phyloP scores from a whole-genome alignment of 2,797 vertebrate species.

The Valencia hispanica region DNA sequence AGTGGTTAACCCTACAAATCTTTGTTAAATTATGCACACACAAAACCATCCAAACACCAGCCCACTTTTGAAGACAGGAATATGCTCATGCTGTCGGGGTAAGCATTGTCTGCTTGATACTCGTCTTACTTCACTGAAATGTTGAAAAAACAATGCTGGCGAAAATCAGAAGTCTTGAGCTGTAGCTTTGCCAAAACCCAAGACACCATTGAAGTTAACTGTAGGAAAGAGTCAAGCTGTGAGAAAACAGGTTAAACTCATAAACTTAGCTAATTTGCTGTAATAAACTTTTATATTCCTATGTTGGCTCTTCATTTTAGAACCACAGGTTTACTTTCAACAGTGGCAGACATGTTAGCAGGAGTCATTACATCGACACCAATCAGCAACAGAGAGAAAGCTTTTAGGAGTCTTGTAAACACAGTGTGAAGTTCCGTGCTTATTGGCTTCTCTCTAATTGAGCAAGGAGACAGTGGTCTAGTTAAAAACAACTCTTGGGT shows the following conservation, averaged over 20 bases:
- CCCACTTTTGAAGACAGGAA: too few relatives aligned
- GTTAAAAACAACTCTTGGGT: conserved; percentile 35
- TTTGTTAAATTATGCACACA: too few relatives aligned
- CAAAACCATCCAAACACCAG: too few relatives aligned
- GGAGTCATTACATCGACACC: conserved; percentile 38
- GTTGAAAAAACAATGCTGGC: too few relatives aligned
- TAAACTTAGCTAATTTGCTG: conserved; percentile 52
- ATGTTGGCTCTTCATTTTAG: conserved; percentile 37
- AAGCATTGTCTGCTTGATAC: too few relatives aligned
- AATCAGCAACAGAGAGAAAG: conserved; percentile 40
- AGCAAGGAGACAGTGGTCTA: conserved; percentile 43
- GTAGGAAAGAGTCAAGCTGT: conserved; percentile 48
- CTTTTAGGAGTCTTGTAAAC: conserved; percentile 64
- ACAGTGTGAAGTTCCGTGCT: conserved; percentile 43
- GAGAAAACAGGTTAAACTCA: conserved; percentile 49
- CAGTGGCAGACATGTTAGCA: conserved; percentile 18
- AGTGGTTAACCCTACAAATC: too few relatives aligned
- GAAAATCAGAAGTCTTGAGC: too few relatives aligned
- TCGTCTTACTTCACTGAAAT: too few relatives aligned
- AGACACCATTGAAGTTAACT: conserved; percentile 41
- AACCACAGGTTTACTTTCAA: conserved; percentile 29
- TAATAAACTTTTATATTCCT: conserved; percentile 58
- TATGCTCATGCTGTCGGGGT: too few relatives aligned
- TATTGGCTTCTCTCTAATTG: conserved; percentile 59
- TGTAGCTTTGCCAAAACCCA: conserved; percentile 48